Percentiles rank a stretch among this genome's conserved stretches.
Evolutionary conservation across 2,888 invertebrate species (phyloP).

Genomic region (Agonopterix arenella): DNA sequence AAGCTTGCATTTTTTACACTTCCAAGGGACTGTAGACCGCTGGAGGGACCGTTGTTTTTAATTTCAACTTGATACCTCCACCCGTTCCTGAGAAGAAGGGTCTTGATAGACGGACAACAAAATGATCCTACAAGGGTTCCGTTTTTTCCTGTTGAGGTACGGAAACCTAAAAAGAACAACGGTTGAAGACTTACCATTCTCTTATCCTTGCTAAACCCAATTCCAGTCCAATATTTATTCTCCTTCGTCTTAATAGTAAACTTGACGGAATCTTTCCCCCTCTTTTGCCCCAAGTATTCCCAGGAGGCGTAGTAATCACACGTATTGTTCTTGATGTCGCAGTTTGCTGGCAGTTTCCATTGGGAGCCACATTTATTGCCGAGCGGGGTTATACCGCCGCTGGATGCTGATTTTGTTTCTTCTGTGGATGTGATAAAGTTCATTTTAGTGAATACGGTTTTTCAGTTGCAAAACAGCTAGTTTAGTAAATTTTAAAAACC

Average conservation of each 20-base stretch:
- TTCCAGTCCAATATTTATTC: conserved; percentile 91
- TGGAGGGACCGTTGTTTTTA: too few relatives aligned
- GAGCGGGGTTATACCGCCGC: conserved; percentile 51
- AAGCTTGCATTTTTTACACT: too few relatives aligned
- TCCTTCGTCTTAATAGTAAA: conserved; percentile 89
- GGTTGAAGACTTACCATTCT: conserved; percentile 81
- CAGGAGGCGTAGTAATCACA: conserved; percentile 90
- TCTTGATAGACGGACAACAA: too few relatives aligned
- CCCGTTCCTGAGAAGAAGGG: too few relatives aligned
- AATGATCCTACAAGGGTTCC: too few relatives aligned
- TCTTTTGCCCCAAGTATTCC: conserved; percentile 81
- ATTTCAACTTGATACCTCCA: too few relatives aligned
- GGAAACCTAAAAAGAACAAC: background rate
- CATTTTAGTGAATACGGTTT: background rate
- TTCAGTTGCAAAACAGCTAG: too few relatives aligned
- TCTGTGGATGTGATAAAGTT: conserved; percentile 36
- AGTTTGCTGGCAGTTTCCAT: conserved; percentile 85
- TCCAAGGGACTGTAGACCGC: too few relatives aligned
- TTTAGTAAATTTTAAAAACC: too few relatives aligned
- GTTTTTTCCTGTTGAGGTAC: too few relatives aligned
- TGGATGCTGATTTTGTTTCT: conserved; percentile 60
- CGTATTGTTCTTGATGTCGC: conserved; percentile 76
- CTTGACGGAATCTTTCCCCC: conserved; percentile 83
- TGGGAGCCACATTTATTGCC: conserved; percentile 83
- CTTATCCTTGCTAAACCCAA: conserved; percentile 90